A percentile compares a stretch with the other conserved stretches of the same genome.
Conservation (phyloP, 2,113 vertebrate species). For the Carassius gibelio region DNA sequence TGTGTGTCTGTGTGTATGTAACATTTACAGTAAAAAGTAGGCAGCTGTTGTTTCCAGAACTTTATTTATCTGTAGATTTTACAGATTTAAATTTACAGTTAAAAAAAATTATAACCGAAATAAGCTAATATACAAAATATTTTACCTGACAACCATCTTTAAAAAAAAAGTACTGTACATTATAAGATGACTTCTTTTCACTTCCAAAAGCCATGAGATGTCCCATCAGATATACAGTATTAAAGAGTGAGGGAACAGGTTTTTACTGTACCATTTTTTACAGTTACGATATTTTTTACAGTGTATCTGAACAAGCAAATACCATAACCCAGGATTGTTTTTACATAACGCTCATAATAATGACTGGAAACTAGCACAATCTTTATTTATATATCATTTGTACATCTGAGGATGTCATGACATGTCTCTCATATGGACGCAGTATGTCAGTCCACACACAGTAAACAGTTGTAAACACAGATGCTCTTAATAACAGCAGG, state of each 20-base stretch:
- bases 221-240: not conserved
- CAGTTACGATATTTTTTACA: not conserved
- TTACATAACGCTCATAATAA: not conserved
- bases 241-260: not conserved
- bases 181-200: not conserved
- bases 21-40: too few relatives aligned
- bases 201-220: not conserved
- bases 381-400: not conserved
- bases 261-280: not conserved
- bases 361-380: not conserved
- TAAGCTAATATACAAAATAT: not conserved
- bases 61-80: too few relatives aligned
- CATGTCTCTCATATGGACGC: not conserved
- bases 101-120: too few relatives aligned
- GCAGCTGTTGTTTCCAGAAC: too few relatives aligned
- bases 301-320: not conserved
- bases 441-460: not conserved
- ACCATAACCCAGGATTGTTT: not conserved
- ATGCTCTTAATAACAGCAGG: not conserved
- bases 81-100: too few relatives aligned
- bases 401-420: not conserved
- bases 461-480: conserved; percentile 6
- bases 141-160: not conserved
- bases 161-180: not conserved
- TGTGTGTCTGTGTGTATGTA: too few relatives aligned